These are phyloP conservation scores for Hydropotes inermis DNA, from an alignment of 2,113 vertebrate genomes.

Conservation along the genomic window DNA sequence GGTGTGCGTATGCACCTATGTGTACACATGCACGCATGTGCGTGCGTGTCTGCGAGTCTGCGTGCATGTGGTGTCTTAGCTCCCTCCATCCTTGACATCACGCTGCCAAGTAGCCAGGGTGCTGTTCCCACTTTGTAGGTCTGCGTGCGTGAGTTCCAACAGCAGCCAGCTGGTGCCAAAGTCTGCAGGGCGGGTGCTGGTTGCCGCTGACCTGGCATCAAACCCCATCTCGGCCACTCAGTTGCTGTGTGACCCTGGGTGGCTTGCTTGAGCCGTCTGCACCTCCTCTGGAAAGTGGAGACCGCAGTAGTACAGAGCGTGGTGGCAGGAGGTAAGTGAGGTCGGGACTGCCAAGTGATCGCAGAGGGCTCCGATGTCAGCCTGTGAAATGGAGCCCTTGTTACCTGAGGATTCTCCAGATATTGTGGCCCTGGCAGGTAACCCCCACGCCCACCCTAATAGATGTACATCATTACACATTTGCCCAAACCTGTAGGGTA, in stretches of 20 bases:
- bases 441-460: accelerated
- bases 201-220: not conserved
- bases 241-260: not conserved
- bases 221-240: not conserved
- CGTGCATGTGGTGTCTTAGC: not conserved
- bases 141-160: accelerated
- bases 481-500: not conserved
- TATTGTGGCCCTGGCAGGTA: not conserved
- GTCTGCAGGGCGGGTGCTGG: not conserved
- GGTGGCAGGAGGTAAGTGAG: not conserved
- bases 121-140: not conserved
- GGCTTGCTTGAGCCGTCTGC: not conserved
- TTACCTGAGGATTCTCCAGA: not conserved
- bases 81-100: not conserved
- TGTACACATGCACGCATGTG: accelerated
- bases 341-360: too few species aligned
- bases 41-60: accelerated
- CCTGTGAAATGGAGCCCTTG: accelerated
- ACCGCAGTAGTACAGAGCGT: accelerated
- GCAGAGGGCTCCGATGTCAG: not conserved
- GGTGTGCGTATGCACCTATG: accelerated
- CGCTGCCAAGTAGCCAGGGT: not conserved
- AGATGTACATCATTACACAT: not conserved
- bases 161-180: accelerated
- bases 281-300: not conserved